Evolutionary conservation across 1,140 invertebrate species (phyloP), one percentile per base, ranked within the genome.

Genomic region (Zaprionus capensis): DNA sequence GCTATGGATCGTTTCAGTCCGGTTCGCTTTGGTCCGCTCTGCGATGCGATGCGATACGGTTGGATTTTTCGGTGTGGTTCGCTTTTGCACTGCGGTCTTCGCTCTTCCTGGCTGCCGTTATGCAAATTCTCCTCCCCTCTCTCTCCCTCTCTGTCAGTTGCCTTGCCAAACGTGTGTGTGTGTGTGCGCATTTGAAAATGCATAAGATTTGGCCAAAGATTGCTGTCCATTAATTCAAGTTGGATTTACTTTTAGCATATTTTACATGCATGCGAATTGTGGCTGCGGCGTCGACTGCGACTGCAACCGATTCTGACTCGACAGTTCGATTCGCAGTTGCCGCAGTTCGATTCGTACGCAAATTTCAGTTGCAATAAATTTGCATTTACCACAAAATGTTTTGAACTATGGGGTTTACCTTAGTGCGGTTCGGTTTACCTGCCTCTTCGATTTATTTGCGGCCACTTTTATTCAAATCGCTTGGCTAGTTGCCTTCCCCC

Each of bases 191-290:
- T 86, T 86, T 86, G 82, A 86, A 86, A 86, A 87, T 83, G 83
- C 83, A 88, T 91, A 88, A 88, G 85, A 88, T 88, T 88, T 88
- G 74, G 80, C 86, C 85, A 88, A 88, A 88, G 85, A 88, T 88
- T 88, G 85, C 86, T 90, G 85, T 88, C 85, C 85, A 88, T 88
- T 88, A 88, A 88, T 88, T 88, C 85, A 88, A 88, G 81, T 88
- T 90, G 85, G 85, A 88, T 88, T 88, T 88, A 88, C 85, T 88
- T 90, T 88, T 90, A 88, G 85, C 85, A 88, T 88, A 88, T 88
- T 90, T 88, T 88, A 88, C 85, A 85, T 78, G 87, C 80, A 80
- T 87, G 79, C 62, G 72, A 78, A 79, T 76, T 71, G 61, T 76
- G 44, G 62, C 44, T 55, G 15, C 55, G 56, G 31, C 66, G 5